Conservation (phyloP, 2,888 invertebrate species). For the Colletes collaris region DNA sequence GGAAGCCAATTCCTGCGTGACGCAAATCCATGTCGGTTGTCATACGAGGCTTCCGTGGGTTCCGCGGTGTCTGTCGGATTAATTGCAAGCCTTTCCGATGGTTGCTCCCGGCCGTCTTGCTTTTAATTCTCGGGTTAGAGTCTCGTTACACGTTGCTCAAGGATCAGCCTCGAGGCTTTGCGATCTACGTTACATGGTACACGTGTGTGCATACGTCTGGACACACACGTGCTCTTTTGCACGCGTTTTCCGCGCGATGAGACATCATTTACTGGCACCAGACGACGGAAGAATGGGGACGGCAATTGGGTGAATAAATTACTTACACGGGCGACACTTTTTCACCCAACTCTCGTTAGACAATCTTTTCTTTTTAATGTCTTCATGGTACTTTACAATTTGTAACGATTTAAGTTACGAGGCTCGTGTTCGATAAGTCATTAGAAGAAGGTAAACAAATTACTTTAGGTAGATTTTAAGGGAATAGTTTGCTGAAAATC, state of each 20-base stretch:
- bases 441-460: too few relatives aligned
- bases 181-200: neutral
- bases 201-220: slow-evolving; percentile 14
- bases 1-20: slow-evolving; percentile 76
- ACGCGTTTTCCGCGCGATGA: slow-evolving; percentile 6
- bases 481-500: too few relatives aligned
- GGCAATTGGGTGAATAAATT: neutral
- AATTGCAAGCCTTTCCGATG: slow-evolving; percentile 67
- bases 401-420: too few relatives aligned
- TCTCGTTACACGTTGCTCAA: neutral
- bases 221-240: slow-evolving; percentile 17
- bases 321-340: too few relatives aligned
- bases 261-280: slow-evolving; percentile 4
- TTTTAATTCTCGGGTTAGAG: slow-evolving; percentile 24
- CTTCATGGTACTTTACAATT: too few relatives aligned
- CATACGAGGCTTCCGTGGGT: slow-evolving; percentile 73
- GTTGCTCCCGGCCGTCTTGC: slow-evolving; percentile 18
- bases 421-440: too few relatives aligned
- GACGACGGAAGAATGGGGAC: slow-evolving; percentile 3
- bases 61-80: slow-evolving; percentile 79
- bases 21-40: slow-evolving; percentile 73
- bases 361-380: too few relatives aligned
- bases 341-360: too few relatives aligned
- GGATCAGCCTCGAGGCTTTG: neutral
- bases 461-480: too few relatives aligned